Evolutionary conservation across 2,797 vertebrate species (phyloP).

Genomic region (Chaetophractus vellerosus): DNA sequence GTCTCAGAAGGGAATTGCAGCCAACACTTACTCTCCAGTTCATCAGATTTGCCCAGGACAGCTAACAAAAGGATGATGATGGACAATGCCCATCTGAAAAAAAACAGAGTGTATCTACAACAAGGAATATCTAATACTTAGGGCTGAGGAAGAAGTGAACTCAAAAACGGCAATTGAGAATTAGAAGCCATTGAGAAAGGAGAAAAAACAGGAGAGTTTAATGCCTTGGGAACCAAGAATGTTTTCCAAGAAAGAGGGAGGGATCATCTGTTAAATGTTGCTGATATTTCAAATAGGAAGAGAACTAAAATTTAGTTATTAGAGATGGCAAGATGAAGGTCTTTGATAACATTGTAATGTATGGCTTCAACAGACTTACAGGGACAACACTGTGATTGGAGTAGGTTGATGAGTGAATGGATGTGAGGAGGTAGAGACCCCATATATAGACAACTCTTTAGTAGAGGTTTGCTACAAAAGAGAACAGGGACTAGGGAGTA

Average conservation of each 20-base stretch:
- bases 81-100: too few species aligned
- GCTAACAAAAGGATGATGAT: too few species aligned
- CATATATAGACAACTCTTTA: neutral
- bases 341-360: neutral
- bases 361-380: neutral
- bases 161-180: neutral
- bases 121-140: neutral
- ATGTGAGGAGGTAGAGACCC: neutral
- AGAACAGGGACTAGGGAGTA: neutral
- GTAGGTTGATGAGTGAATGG: neutral
- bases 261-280: neutral
- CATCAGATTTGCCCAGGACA: too few species aligned
- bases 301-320: neutral
- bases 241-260: neutral
- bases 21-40: too few species aligned
- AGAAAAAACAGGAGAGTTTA: neutral
- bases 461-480: neutral
- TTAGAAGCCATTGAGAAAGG: neutral
- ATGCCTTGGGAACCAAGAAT: constrained; percentile 4
- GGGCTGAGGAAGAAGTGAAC: neutral
- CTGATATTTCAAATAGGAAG: neutral
- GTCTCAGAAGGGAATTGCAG: too few species aligned
- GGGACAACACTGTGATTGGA: neutral
- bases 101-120: too few species aligned
- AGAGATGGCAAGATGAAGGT: neutral